A percentile compares a stretch with the other conserved stretches of the same genome.
phyloP scores from a whole-genome alignment of 2,113 vertebrate genomes.

The Oncorhynchus kisutch region DNA sequence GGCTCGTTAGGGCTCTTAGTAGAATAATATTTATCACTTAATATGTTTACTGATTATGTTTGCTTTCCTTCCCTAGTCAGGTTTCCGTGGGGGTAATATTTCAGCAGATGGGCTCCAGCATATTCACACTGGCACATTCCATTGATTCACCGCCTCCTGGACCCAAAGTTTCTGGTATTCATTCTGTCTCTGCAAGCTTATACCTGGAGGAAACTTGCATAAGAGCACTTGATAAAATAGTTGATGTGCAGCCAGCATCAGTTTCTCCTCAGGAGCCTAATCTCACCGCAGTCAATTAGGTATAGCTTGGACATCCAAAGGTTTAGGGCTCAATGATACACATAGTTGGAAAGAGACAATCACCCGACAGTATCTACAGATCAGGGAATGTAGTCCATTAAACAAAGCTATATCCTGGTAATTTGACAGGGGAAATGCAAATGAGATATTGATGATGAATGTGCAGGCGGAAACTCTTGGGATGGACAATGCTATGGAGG shows the following conservation, averaged over 20 bases:
- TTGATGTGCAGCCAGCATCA: slow-evolving; percentile 1
- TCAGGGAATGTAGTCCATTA: background rate
- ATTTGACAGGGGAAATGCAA: background rate
- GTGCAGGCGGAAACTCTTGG: background rate
- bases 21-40: slow-evolving; percentile 1
- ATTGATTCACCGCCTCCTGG: slow-evolving; percentile 4
- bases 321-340: too few species aligned
- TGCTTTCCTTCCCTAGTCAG: background rate
- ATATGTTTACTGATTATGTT: background rate
- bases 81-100: background rate
- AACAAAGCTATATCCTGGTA: background rate
- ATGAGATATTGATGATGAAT: background rate
- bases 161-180: slow-evolving; percentile 22
- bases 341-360: background rate
- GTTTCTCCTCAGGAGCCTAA: background rate
- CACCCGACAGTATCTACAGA: background rate
- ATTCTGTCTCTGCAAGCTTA: slow-evolving; percentile 51
- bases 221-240: slow-evolving; percentile 15
- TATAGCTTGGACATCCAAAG: too few species aligned
- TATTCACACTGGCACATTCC: slow-evolving; percentile 24
- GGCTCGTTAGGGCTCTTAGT: slow-evolving; percentile 19
- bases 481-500: too few species aligned
- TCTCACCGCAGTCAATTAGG: too few species aligned
- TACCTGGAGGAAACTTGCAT: slow-evolving; percentile 23
- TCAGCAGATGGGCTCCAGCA: background rate